phyloP scores from a whole-genome alignment of 2,797 vertebrate genomes.

The Rhinophrynus dorsalis region DNA sequence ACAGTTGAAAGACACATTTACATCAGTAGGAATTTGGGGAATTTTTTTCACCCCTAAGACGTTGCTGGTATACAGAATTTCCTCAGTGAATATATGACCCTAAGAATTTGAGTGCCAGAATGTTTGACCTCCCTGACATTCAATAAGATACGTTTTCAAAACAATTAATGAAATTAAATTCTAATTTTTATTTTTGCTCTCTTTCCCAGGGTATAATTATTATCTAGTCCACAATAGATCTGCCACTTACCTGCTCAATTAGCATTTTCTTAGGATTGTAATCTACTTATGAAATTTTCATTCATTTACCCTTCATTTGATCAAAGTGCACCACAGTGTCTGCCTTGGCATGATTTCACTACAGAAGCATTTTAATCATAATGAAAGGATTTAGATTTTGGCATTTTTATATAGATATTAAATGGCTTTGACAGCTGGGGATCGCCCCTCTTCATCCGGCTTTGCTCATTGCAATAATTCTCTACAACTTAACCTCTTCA shows the following conservation, averaged over 20 bases:
- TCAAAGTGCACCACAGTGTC: conserved; percentile 2
- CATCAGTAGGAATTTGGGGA: no score
- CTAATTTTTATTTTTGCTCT: no score
- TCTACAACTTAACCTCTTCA: conserved; percentile 15
- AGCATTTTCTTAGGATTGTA: background rate
- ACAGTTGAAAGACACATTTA: no score
- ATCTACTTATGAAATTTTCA: background rate
- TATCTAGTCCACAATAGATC: background rate
- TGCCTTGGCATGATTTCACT: conserved; percentile 2
- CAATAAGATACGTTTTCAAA: no score
- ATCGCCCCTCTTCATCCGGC: background rate
- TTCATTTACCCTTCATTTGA: conserved; percentile 35
- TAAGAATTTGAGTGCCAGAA: no score
- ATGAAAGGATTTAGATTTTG: conserved; percentile 34
- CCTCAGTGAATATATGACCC: no score
- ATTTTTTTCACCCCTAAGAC: no score
- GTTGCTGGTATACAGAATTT: no score
- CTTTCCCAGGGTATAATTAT: no score
- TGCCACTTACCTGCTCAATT: conserved; percentile 12
- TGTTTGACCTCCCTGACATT: no score
- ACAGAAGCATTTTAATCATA: conserved; percentile 11
- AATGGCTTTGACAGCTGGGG: conserved; percentile 21
- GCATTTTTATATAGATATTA: conserved; percentile 8
- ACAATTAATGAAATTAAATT: no score
- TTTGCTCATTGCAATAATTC: conserved; percentile 3